These are phyloP conservation scores for Neoitamus cyanurus DNA, from an alignment of 2,888 invertebrate species.

Conservation along the genomic window DNA sequence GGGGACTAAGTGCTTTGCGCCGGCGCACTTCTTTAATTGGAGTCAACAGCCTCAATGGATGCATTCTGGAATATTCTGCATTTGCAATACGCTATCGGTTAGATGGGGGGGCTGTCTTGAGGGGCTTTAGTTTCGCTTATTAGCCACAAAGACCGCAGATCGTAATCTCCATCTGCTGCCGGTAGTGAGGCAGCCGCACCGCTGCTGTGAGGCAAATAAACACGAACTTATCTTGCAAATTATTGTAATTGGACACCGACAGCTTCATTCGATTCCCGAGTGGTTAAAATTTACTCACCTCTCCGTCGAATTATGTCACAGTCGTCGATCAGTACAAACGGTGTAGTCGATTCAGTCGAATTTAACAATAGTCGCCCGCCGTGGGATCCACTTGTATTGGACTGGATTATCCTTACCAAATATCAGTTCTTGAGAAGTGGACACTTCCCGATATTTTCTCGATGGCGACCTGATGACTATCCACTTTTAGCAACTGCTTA, in stretches of 20 bases:
- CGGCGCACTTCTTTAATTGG: not conserved
- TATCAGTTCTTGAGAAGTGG: not conserved
- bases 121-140: not conserved
- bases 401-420: not conserved
- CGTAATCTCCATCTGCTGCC: not conserved
- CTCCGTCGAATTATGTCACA: not conserved
- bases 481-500: not conserved
- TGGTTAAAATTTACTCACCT: not conserved
- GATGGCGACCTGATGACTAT: not conserved
- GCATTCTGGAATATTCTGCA: not conserved
- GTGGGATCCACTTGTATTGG: not conserved
- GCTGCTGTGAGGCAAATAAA: not conserved
- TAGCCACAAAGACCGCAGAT: conserved; percentile 2
- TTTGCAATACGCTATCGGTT: not conserved
- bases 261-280: not conserved
- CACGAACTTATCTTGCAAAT: not conserved
- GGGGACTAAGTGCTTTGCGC: not conserved
- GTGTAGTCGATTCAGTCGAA: not conserved
- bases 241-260: not conserved
- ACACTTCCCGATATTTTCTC: not conserved
- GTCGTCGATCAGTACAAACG: not conserved
- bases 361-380: not conserved
- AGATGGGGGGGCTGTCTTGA: not conserved
- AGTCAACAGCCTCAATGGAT: not conserved
- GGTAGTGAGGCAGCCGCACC: not conserved